Percentiles rank a stretch among this genome's conserved stretches.
These are phyloP conservation scores for Leuciscus idus DNA, from an alignment of 2,113 vertebrate species.

Conservation along the genomic window DNA sequence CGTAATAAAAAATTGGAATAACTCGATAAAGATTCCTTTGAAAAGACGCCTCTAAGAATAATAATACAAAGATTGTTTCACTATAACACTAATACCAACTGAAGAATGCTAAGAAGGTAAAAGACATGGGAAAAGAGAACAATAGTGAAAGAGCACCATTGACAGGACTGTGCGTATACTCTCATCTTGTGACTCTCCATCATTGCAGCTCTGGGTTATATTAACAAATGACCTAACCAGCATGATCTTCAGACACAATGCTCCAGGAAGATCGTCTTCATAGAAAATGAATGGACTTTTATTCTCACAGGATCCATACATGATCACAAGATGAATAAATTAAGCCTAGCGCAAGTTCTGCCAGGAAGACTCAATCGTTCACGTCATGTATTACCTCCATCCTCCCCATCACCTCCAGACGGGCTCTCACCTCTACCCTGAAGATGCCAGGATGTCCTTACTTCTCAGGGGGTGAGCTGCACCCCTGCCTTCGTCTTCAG, in stretches of 20 bases:
- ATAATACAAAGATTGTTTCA: neutral
- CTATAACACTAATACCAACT: neutral
- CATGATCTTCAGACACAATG: slow-evolving; percentile 38
- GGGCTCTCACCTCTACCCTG: no score
- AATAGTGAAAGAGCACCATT: slow-evolving; percentile 51
- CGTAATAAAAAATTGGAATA: no score
- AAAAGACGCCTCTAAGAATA: neutral
- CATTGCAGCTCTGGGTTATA: slow-evolving; percentile 47
- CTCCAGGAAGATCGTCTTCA: neutral
- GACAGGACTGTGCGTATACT: slow-evolving; percentile 30
- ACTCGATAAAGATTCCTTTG: neutral
- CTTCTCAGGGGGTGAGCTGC: no score
- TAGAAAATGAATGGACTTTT: slow-evolving; percentile 12
- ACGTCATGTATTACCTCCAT: no score
- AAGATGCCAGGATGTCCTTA: no score
- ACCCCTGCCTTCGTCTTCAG: no score
- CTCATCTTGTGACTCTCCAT: slow-evolving; percentile 55
- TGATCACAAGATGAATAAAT: slow-evolving; percentile 37
- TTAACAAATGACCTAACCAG: slow-evolving; percentile 8
- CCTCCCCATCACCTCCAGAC: no score
- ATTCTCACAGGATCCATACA: slow-evolving; percentile 5
- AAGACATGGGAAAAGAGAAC: slow-evolving; percentile 1
- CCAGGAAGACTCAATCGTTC: no score
- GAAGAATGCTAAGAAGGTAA: neutral
- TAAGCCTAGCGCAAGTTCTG: no score